Base-by-base conservation (phyloP, 2,797 vertebrate genomes). In the Linurgus olivaceus region DNA sequence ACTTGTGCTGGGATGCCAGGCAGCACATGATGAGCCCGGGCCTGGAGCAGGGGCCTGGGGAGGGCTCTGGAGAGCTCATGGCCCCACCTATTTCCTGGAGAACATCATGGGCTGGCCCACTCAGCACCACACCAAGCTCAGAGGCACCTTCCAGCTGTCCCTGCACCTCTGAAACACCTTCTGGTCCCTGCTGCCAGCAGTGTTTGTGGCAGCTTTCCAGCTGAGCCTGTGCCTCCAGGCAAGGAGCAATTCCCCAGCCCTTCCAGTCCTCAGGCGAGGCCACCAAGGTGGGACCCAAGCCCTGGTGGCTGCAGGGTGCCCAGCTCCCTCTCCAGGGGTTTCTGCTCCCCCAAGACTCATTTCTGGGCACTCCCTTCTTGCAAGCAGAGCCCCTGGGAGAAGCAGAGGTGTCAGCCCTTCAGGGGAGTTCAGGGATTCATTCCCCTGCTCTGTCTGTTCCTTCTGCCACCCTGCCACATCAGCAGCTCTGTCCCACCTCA, bases 91-190 rank as follows among this genome's bases (percentile, higher is more conserved):
- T 4, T 45, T 13, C 58, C 62, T 54, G 4, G 0, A 65, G 59
- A 54, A 61, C 6, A 4, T 0, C 0, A 2, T 7, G 8, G 1
- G 1, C 17, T 0, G 2, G 50, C 8, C 50, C 42, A 19, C 8
- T 8, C 28, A 17, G 10, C 58, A 55, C 26, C 85, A 61, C 33
- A 42, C 1, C 48, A 3, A 50, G 11, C 23, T 19, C 9, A 2
- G 42, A 40, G 58, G 13, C 35, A 37, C 33, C 17, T 24, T 19
- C 23, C 21, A 31, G 52, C 59, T 76, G 33, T 2, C 67, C 25
- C 12, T 1, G 0, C 62, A 23, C 51, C 38, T 1, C 62, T 66
- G 51, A 4, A 35, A 14, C 50, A 17, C 0, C 5, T 24, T 4
- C 61, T 19, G 44, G 8, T 5, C 44, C 44, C 55, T 14, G 61